Evolutionary conservation across 2,888 invertebrate genomes (phyloP), one percentile per base, ranked within the genome.

Genomic region (Amaurobius ferox): DNA sequence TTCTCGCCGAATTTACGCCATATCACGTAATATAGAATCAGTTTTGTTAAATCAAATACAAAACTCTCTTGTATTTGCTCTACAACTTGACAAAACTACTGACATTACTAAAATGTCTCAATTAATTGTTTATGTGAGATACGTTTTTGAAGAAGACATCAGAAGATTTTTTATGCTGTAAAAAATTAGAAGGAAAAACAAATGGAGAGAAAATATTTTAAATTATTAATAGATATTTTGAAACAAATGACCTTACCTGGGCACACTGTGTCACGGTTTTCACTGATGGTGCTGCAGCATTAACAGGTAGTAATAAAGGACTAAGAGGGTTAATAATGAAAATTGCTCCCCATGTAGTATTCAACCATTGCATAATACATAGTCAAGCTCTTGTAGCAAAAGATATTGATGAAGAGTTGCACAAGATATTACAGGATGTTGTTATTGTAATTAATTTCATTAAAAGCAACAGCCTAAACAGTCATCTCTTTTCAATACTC

Each of bases 201-300:
- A 67, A 13, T 55, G 35, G 39, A 44, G 30, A 66, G 48, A 67
- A 77, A 67, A 66, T 67, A 67, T 67, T 66, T 32, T 66, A 77
- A 77, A 67, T 77, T 48, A 67, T 77, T 26, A 77, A 76, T 66
- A 44, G 0, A 40, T 44, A 66, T 76, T 76, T 76, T 76, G 76
- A 66, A 48, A 19, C n/a, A 77, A 77, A 64, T 44, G 19, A 66
- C 44, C 7, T 77, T 55, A 44, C 67, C 30, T 67, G 48, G 30
- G 16, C 40, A 40, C 19, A 55, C 19, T 67, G 32, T 32, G 48
- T 67, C 55, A 35, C 67, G 13, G 30, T 44, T 66, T 39, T 19
- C 26, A 73, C 62, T 62, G 73, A 62, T 62, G 26, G 39, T 73
- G 39, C 64, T 40, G 40, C 64, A 29, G 28, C n/a, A 44, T 72